Evolutionary conservation across 2,888 invertebrate genomes (phyloP).

Genomic region (Theretra japonica): DNA sequence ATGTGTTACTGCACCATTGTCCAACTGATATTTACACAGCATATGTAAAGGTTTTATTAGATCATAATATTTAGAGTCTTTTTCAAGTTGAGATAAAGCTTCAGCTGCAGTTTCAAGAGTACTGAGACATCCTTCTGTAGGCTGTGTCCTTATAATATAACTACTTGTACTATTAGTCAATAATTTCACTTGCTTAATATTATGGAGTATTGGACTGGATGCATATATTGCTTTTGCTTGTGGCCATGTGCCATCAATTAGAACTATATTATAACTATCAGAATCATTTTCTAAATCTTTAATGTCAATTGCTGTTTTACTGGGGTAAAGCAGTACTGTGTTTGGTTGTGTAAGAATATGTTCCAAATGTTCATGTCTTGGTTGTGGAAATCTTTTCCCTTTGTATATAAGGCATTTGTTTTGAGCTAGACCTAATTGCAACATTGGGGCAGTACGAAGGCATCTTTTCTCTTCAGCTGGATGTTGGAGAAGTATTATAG

Average conservation of each 20-base stretch:
- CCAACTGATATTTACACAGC: constrained; percentile 93
- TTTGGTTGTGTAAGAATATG: constrained; percentile 87
- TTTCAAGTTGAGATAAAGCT: constrained; percentile 91
- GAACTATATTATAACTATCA: constrained; percentile 89
- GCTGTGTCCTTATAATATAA: constrained; percentile 97
- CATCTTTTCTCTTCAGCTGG: constrained; percentile 96
- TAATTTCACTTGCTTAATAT: constrained; percentile 92
- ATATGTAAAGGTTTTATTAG: constrained; percentile 92
- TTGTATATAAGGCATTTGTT: constrained; percentile 91
- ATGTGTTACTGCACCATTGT: constrained; percentile 96
- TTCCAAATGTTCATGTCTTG: constrained; percentile 87
- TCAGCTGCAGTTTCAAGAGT: constrained; percentile 94
- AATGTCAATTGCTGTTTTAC: constrained; percentile 89
- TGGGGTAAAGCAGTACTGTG: constrained; percentile 92
- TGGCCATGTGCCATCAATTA: constrained; percentile 98
- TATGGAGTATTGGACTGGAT: constrained; percentile 90
- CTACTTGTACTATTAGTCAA: constrained; percentile 89
- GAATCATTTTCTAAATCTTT: constrained; percentile 74
- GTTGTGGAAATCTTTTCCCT: constrained; percentile 93
- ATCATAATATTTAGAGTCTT: constrained; percentile 86
- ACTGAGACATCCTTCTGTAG: constrained; percentile 95
- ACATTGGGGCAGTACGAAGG: constrained; percentile 95
- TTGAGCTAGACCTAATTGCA: constrained; percentile 89
- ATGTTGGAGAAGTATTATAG: constrained; percentile 94
- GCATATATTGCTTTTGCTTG: constrained; percentile 97